Base-by-base conservation (phyloP, 2,797 vertebrate species). In the Argya squamiceps region DNA sequence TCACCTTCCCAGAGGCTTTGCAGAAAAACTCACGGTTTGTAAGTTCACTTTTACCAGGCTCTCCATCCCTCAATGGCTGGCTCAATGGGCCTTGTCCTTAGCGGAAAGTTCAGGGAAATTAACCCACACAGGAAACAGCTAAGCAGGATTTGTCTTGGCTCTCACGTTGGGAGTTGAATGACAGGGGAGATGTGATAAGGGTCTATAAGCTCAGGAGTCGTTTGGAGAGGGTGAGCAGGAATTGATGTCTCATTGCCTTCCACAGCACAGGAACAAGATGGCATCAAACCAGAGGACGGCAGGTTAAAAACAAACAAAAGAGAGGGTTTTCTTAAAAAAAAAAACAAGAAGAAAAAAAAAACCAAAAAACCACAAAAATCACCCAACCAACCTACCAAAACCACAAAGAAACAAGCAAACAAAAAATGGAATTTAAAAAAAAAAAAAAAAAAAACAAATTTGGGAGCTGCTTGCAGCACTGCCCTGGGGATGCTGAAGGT, bases 141-240 rank as follows among this genome's bases (percentile, higher is more conserved):
- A 13, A 84, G 75, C 15, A 68, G 84, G 50, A 70, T 87, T 89
- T 92, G 52, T 44, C 34, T 80, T 85, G 44, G 59, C 60, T 73
- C 52, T 82, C 52, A 49, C 0, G 0, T 12, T 74, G 71, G 26
- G 53, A 87, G 15, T 23, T 56, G 76, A 94, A 56, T 62, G 36
- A 16, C 32, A 82, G 32, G 21, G 18, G 21, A 87, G 74, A 47
- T 65, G 46, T 68, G 75, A 67, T 56, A 70, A 74, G 41, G 34
- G 29, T 49, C 27, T 56, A 1, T 20, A 69, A 82, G n/a, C 24
- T 44, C 39, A 14, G 39, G 37, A 53, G 11, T 15, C 4, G 2
- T 9, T 23, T 3, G 13, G 67, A 82, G 16, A 63, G 8, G 19
- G 43, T 70, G 75, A 55, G 29, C 63, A 87, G 34, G 29, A 13